Conservation (phyloP, 2,797 vertebrate species). For the Setipinna tenuifilis region DNA sequence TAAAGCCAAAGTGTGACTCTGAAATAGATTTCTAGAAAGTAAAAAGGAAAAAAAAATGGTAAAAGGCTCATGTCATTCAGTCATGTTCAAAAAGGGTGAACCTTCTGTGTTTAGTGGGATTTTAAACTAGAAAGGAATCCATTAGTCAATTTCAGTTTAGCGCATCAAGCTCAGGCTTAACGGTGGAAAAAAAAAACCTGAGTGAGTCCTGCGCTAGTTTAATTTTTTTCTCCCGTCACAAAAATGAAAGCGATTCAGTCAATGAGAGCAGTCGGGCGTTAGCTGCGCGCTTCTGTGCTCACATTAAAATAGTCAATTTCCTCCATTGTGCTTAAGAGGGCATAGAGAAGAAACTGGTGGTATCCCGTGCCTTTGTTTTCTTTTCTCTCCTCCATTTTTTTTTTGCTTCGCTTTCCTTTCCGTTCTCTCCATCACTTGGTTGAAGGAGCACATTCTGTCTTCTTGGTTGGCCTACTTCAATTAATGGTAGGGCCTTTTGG, state of each 20-base stretch:
- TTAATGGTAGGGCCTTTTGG: conserved; percentile 66
- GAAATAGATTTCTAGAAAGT: not conserved
- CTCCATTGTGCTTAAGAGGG: conserved; percentile 41
- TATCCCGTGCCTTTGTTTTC: conserved; percentile 39
- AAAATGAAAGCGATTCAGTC: conserved; percentile 7
- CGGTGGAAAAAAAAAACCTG: conserved; percentile 31
- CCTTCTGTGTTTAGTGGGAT: conserved; percentile 15
- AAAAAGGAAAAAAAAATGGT: not conserved
- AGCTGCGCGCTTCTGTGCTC: conserved; percentile 48
- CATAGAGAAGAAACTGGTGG: conserved; percentile 27
- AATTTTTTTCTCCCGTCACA: conserved; percentile 30
- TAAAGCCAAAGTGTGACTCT: conserved; percentile 30
- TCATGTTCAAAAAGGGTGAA: not conserved
- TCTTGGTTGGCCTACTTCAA: conserved; percentile 72
- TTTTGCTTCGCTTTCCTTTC: conserved; percentile 34
- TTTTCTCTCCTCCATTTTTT: conserved; percentile 20
- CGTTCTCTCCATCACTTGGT: conserved; percentile 45
- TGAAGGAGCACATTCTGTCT: conserved; percentile 67
- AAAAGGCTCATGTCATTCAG: conserved; percentile 25
- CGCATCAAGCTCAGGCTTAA: conserved; percentile 7
- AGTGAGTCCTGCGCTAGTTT: conserved; percentile 35
- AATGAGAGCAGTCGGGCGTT: conserved; percentile 28
- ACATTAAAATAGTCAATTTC: conserved; percentile 39
- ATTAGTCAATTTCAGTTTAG: conserved; percentile 34
- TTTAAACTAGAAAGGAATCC: conserved; percentile 39